A percentile compares a stretch with the other conserved stretches of the same genome.
phyloP scores from a whole-genome alignment of 2,797 vertebrate species.

The Danio choprae region DNA sequence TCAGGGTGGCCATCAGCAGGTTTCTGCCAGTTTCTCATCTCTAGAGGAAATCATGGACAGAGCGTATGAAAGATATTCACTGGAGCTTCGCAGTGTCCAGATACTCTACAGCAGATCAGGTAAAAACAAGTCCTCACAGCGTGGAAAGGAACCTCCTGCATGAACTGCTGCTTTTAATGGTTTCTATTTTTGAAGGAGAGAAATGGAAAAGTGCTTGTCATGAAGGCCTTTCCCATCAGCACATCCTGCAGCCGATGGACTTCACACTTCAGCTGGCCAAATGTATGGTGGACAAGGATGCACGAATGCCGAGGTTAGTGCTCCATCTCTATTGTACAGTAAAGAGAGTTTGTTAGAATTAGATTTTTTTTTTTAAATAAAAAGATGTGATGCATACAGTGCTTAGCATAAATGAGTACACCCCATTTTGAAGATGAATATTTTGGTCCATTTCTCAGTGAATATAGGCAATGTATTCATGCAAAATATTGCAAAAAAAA shows the following conservation, averaged over 20 bases:
- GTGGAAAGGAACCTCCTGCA: neutral
- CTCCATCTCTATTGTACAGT: neutral
- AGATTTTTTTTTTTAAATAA: no score
- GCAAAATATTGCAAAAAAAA: no score
- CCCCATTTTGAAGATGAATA: no score
- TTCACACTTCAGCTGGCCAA: constrained; percentile 89
- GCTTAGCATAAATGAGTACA: no score
- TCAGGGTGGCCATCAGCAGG: constrained; percentile 71
- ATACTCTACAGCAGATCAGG: constrained; percentile 92
- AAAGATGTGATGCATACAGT: no score
- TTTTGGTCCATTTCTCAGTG: no score
- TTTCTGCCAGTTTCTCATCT: constrained; percentile 81
- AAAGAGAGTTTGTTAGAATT: no score
- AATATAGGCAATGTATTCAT: no score
- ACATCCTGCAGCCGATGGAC: constrained; percentile 92
- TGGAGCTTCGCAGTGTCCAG: constrained; percentile 90
- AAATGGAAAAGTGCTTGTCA: constrained; percentile 87
- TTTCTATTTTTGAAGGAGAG: constrained; percentile 78
- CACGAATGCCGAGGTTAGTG: constrained; percentile 88
- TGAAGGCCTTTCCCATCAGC: constrained; percentile 84
- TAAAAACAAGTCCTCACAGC: constrained; percentile 62
- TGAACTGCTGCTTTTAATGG: neutral
- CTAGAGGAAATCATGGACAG: constrained; percentile 96
- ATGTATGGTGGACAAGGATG: constrained; percentile 93
- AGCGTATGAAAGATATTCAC: constrained; percentile 91